phyloP scores from a whole-genome alignment of 2,797 vertebrate species.

The Pipistrellus pygmaeus region DNA sequence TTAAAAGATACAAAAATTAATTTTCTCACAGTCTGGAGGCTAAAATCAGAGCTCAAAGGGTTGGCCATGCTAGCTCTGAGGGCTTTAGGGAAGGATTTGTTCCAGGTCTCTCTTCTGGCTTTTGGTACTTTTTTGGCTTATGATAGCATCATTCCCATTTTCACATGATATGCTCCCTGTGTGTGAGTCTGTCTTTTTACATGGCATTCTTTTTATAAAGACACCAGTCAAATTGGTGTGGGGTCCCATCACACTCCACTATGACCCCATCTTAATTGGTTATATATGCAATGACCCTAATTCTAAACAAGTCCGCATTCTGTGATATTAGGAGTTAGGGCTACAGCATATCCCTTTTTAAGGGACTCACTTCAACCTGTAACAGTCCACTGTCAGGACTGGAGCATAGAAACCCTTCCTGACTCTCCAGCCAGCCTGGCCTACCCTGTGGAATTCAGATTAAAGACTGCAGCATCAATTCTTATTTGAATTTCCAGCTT shows the following conservation, averaged over 20 bases:
- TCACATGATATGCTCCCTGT: neutral
- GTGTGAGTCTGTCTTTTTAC: neutral
- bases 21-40: neutral
- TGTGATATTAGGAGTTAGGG: neutral
- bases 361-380: neutral
- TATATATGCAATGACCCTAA: neutral
- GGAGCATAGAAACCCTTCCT: neutral
- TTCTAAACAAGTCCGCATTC: neutral
- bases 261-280: neutral
- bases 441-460: neutral
- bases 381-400: neutral
- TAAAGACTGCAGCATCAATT: neutral
- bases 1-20: slow-evolving; percentile 1
- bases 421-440: neutral
- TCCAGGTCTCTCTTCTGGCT: neutral
- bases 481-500: neutral
- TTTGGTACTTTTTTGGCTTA: neutral
- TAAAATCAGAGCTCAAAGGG: neutral
- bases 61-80: neutral
- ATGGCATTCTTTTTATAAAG: neutral
- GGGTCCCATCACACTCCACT: neutral
- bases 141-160: neutral
- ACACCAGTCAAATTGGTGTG: neutral
- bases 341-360: neutral
- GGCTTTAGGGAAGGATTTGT: neutral